phyloP scores from a whole-genome alignment of 2,113 vertebrate species.

The Electrona antarctica region DNA sequence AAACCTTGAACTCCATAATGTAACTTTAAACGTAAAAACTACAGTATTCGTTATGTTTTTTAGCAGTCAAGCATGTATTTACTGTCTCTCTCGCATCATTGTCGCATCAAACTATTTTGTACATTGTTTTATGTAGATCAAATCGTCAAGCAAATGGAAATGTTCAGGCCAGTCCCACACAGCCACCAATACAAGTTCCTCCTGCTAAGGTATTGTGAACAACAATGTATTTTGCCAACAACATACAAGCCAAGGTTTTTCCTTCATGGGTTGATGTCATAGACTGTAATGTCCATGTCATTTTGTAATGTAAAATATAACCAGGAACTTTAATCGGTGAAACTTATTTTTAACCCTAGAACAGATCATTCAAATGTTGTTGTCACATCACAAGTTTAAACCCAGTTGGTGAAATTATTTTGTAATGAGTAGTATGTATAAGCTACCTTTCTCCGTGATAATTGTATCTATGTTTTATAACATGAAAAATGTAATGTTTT shows the following conservation, averaged over 20 bases:
- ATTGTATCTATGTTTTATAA: background rate
- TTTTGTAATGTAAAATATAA: background rate
- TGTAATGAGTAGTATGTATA: background rate
- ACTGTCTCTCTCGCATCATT: background rate
- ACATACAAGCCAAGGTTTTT: too few species aligned
- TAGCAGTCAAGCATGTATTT: background rate
- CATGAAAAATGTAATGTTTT: background rate
- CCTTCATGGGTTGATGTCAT: too few species aligned
- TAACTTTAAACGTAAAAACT: too few species aligned
- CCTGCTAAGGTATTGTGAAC: constrained; percentile 25
- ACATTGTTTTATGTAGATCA: constrained; percentile 48
- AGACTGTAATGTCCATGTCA: too few species aligned
- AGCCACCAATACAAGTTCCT: constrained; percentile 9
- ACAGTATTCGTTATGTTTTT: background rate
- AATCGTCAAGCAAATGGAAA: constrained; percentile 21
- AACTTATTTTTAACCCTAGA: background rate
- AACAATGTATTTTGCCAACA: too few species aligned
- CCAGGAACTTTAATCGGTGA: background rate
- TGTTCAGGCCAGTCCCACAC: constrained; percentile 7
- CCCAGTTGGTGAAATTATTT: too few species aligned
- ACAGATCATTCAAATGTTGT: background rate
- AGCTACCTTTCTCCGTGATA: background rate
- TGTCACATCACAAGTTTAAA: too few species aligned
- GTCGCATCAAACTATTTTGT: background rate
- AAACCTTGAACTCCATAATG: background rate